Evolutionary conservation across 2,113 vertebrate genomes (phyloP), one percentile per base, ranked within the genome.

Genomic region (Sturnira hondurensis): DNA sequence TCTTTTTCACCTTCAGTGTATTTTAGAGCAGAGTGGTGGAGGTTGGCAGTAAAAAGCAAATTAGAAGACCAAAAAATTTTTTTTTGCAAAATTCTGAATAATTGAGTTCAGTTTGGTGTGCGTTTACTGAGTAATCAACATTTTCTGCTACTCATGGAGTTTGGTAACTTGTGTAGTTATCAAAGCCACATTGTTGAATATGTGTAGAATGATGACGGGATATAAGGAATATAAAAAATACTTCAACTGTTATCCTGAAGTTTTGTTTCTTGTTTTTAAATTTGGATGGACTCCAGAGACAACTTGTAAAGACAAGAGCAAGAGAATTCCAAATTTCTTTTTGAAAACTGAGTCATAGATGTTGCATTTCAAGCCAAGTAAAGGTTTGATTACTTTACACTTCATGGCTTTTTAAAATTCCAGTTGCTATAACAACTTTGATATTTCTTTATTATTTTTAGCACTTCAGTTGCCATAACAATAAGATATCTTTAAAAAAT

Each of bases 351-450:
- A 98, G 98, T 98, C 98, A 98, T 97, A 98, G 98, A 98, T 98
- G 67, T 98, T 98, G 93, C 80, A 98, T 98, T 98, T 98, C 96
- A 98, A 98, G 97, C 98, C 98, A 98, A 96, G 96, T 97, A 96
- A 98, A 98, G 96, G 97, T 98, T 98, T 99, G 98, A 98, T 99
- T 98, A 98, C 98, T 98, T 98, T 98, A 96, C 97, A 98, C 98
- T 98, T 98, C 98, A 98, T 98, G 98, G 97, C 97, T 98, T 98
- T 97, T 99, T 98, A 98, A 98, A 98, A 98, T 98, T 98, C 98
- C 96, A 98, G 98, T 99, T 99, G 98, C 99, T 98, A 98, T 99
- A 99, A 99, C 99, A 98, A 99, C 99, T 98, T 98, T 99, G 97
- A 98, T 98, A 98, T 98, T 98, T 98, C 98, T 98, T 98, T 98